phyloP scores from a whole-genome alignment of 2,797 vertebrate genomes.

The Myripristis murdjan region DNA sequence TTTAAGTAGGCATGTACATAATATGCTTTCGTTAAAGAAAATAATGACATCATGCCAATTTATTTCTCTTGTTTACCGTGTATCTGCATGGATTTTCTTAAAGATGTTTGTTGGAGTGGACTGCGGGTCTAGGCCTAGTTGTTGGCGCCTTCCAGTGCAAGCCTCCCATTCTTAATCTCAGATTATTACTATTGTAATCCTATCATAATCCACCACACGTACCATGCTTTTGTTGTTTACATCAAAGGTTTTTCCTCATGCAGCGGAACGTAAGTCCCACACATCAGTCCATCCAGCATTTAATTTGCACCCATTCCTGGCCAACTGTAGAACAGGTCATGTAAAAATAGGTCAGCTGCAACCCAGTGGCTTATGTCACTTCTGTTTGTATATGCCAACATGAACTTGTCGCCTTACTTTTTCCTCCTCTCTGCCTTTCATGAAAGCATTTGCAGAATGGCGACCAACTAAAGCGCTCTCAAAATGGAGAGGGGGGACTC shows the following conservation, averaged over 20 bases:
- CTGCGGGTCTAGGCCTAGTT: constrained; percentile 36
- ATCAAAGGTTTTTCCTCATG: constrained; percentile 64
- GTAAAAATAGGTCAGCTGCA: constrained; percentile 62
- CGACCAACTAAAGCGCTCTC: constrained; percentile 64
- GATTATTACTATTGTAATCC: constrained; percentile 80
- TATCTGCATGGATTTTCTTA: constrained; percentile 23
- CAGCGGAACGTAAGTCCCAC: constrained; percentile 38
- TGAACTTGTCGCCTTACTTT: constrained; percentile 52
- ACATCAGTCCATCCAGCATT: constrained; percentile 35
- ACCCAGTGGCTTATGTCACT: constrained; percentile 41
- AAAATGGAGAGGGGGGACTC: constrained; percentile 79
- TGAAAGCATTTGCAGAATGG: constrained; percentile 72
- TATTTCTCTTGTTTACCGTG: constrained; percentile 22
- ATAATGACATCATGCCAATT: constrained; percentile 18
- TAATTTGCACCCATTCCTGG: constrained; percentile 45
- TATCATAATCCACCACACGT: constrained; percentile 84
- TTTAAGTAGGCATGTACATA: constrained; percentile 13
- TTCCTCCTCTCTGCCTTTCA: constrained; percentile 39
- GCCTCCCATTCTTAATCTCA: constrained; percentile 76
- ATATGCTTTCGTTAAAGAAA: constrained; percentile 9
- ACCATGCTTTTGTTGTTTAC: constrained; percentile 80
- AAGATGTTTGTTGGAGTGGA: constrained; percentile 40
- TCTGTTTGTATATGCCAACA: constrained; percentile 38
- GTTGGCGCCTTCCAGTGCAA: constrained; percentile 63
- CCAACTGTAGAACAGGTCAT: constrained; percentile 42